These are phyloP conservation scores for Halotydeus destructor DNA, from an alignment of 1,140 invertebrate species.

Conservation along the genomic window DNA sequence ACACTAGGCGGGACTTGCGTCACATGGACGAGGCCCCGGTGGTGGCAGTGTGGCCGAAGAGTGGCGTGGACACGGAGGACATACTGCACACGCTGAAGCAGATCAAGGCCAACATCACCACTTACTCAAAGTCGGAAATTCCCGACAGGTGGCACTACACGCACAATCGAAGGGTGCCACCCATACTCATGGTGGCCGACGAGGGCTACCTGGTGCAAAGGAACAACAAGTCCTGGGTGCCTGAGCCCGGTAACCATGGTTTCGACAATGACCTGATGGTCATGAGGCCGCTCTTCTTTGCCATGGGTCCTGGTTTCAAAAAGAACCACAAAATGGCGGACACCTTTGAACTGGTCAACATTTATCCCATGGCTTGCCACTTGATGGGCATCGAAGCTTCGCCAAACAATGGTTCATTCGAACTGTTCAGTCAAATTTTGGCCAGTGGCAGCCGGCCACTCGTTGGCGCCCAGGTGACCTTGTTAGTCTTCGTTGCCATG, in stretches of 20 bases:
- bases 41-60: conserved; percentile 14
- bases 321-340: conserved; percentile 12
- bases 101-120: conserved; percentile 8
- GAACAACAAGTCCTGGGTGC: not conserved
- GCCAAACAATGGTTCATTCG: conserved; percentile 24
- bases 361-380: conserved; percentile 28
- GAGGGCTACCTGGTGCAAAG: conserved; percentile 8
- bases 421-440: conserved; percentile 2
- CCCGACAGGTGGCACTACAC: conserved; percentile 23
- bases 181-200: conserved; percentile 9
- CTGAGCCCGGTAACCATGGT: conserved; percentile 20
- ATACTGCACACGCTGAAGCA: not conserved
- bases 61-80: not conserved
- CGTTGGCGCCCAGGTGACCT: too few species aligned
- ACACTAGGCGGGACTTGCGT: not conserved
- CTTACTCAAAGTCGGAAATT: conserved; percentile 23
- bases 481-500: too few species aligned
- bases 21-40: conserved; percentile 12
- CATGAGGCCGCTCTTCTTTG: conserved; percentile 30
- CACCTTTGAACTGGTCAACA: conserved; percentile 25
- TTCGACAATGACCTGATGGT: conserved; percentile 20
- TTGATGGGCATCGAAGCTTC: conserved; percentile 23
- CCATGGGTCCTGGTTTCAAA: conserved; percentile 26
- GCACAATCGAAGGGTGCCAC: conserved; percentile 14
- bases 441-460: too few species aligned